These are phyloP conservation scores for Ptychodera flava DNA, from an alignment of 35 echinoderm and acorn worm genomes.

Conservation along the genomic window DNA sequence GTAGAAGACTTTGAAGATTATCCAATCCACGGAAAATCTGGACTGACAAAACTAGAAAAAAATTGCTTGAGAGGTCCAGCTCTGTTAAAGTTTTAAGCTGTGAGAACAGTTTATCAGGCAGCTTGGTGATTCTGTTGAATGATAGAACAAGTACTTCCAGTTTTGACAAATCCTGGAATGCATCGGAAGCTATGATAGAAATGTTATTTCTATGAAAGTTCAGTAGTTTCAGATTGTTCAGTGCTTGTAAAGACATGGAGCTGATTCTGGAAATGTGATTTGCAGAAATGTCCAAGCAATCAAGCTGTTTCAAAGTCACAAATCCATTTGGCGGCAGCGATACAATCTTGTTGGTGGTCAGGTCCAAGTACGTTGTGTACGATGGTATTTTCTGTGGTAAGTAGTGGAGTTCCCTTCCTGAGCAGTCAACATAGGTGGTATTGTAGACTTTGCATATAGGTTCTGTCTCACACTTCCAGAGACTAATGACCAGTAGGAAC, in stretches of 20 bases:
- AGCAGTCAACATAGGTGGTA: background rate
- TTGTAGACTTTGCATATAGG: background rate
- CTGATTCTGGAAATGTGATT: background rate
- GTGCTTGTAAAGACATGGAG: background rate
- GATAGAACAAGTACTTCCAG: background rate
- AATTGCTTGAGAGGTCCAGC: background rate
- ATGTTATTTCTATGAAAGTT: background rate
- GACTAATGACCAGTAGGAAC: background rate
- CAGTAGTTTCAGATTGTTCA: background rate
- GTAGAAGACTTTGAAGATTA: background rate
- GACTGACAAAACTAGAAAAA: background rate
- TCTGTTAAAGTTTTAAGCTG: background rate
- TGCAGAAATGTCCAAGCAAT: background rate
- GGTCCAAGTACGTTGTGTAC: background rate
- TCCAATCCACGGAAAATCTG: background rate
- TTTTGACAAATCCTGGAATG: background rate
- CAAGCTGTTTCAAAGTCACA: background rate
- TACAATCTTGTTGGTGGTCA: background rate
- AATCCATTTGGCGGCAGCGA: background rate
- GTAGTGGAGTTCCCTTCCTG: background rate
- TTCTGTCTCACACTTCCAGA: background rate
- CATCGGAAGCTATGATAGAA: background rate
- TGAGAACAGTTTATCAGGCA: background rate
- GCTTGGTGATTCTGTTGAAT: background rate
- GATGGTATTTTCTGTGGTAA: background rate